Conservation (phyloP, 2,113 vertebrate genomes). For the Xiphias gladius region DNA sequence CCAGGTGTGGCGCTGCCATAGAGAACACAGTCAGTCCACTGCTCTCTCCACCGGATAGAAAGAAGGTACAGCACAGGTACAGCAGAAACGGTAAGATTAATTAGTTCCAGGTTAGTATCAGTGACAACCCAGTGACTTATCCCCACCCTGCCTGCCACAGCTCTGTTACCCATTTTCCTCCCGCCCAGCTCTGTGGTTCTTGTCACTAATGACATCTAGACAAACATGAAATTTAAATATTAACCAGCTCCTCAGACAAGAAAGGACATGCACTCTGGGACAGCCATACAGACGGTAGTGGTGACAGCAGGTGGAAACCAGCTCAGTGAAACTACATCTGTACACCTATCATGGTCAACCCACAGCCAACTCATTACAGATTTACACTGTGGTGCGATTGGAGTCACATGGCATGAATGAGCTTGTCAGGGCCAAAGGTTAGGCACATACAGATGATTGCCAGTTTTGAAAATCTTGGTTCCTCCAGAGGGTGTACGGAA, state of each 20-base stretch:
- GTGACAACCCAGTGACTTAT: constrained; percentile 4
- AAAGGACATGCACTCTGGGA: constrained; percentile 65
- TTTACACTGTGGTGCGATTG: neutral
- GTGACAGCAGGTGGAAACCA: constrained; percentile 21
- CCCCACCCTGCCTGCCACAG: constrained; percentile 1
- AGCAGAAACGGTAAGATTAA: constrained; percentile 1
- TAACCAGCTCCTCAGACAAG: constrained; percentile 62
- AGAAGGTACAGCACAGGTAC: constrained; percentile 3
- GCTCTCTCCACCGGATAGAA: neutral
- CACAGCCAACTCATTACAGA: constrained; percentile 21
- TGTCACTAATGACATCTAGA: constrained; percentile 53
- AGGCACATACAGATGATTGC: neutral
- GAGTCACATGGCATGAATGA: neutral
- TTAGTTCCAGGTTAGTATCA: neutral
- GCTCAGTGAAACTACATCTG: constrained; percentile 29
- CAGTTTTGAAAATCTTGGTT: neutral
- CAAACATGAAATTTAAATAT: constrained; percentile 80
- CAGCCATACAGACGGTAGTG: constrained; percentile 33
- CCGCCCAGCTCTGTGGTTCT: constrained; percentile 32
- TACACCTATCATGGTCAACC: constrained; percentile 3
- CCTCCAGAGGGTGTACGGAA: neutral
- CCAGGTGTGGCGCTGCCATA: neutral
- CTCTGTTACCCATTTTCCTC: constrained; percentile 5
- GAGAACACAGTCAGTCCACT: neutral
- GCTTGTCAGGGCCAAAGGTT: neutral